Evolutionary conservation across 2,113 vertebrate genomes (phyloP).

Genomic region (Ophthalmolycus amberensis): DNA sequence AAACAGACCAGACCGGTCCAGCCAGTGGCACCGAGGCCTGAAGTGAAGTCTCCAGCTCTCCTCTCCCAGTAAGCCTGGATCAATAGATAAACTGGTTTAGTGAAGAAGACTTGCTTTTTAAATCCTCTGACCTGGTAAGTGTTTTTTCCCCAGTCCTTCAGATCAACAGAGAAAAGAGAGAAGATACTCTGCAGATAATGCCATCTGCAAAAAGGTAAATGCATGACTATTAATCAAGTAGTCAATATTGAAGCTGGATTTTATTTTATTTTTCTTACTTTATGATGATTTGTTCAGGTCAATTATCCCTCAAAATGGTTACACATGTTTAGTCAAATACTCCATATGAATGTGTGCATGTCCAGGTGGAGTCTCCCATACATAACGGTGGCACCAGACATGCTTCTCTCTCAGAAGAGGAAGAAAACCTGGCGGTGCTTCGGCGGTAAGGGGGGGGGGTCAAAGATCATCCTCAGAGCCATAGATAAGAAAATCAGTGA

Average conservation of each 20-base stretch:
- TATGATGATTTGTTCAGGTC: background rate
- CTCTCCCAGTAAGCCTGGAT: conserved; percentile 84
- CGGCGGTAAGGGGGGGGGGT: conserved; percentile 85
- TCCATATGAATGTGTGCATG: conserved; percentile 3
- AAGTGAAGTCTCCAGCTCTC: conserved; percentile 91
- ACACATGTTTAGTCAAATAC: background rate
- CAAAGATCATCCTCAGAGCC: conserved; percentile 1
- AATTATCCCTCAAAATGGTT: background rate
- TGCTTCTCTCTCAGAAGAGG: conserved; percentile 90
- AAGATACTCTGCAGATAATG: conserved; percentile 78
- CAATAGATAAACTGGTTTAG: background rate
- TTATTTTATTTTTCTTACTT: background rate
- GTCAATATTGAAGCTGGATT: background rate
- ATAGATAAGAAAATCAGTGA: background rate
- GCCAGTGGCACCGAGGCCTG: conserved; percentile 94
- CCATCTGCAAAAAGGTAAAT: conserved; percentile 84
- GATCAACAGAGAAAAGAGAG: conserved; percentile 82
- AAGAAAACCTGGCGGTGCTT: conserved; percentile 94
- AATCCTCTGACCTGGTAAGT: background rate
- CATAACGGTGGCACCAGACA: conserved; percentile 83
- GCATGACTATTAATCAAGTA: background rate
- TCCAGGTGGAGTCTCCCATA: conserved; percentile 86
- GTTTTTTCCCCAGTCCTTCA: conserved; percentile 29
- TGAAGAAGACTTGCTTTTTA: too few relatives aligned
- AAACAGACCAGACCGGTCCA: conserved; percentile 96